These are phyloP conservation scores for Muntiacus reevesi DNA, from an alignment of 2,113 vertebrate genomes.

Conservation along the genomic window DNA sequence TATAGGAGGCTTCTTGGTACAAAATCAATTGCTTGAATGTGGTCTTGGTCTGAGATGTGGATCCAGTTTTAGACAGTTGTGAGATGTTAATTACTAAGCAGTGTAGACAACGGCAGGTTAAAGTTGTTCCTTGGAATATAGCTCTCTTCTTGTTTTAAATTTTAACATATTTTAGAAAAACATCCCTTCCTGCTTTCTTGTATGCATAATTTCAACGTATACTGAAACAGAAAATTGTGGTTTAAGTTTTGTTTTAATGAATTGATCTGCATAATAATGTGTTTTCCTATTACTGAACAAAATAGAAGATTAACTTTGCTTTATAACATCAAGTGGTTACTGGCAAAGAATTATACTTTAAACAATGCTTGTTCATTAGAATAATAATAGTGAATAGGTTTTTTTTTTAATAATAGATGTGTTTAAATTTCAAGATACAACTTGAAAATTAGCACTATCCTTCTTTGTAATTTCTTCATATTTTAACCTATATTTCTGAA, in stretches of 20 bases:
- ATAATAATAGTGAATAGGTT: neutral
- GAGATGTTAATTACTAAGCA: neutral
- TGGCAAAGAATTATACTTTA: neutral
- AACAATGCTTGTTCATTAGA: neutral
- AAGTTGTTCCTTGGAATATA: neutral
- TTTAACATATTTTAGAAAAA: neutral
- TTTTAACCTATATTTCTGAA: neutral
- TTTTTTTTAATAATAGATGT: neutral
- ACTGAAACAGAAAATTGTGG: neutral
- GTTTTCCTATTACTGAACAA: neutral
- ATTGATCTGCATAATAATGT: conserved; percentile 16
- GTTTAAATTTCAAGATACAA: neutral
- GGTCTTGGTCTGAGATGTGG: neutral
- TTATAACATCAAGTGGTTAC: neutral
- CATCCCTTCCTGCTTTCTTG: neutral
- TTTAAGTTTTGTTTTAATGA: conserved; percentile 15
- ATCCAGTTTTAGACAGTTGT: neutral
- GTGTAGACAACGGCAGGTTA: neutral
- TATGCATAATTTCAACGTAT: neutral
- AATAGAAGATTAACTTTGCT: conserved; percentile 32
- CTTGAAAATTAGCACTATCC: neutral
- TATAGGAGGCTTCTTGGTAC: neutral
- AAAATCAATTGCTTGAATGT: neutral
- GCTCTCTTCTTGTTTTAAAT: neutral
- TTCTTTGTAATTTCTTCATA: neutral